These are phyloP conservation scores for Drosophila eohydei DNA, from an alignment of 2,888 invertebrate species.

Conservation along the genomic window DNA sequence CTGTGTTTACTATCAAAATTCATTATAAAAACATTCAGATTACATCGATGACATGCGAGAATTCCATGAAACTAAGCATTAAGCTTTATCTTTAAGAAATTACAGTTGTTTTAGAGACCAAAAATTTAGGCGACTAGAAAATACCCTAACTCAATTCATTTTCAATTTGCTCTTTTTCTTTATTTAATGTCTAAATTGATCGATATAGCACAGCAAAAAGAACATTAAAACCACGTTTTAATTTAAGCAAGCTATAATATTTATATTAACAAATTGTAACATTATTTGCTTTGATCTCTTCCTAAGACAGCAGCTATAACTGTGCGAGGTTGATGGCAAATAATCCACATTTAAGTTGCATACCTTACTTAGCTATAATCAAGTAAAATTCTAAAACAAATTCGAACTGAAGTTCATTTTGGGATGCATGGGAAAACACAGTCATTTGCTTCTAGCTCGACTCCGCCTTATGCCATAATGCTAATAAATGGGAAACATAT, in stretches of 20 bases:
- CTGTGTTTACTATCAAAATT: background rate
- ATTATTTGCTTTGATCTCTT: too few species aligned
- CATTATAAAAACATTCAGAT: constrained; percentile 1
- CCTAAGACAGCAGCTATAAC: too few species aligned
- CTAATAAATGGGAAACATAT: too few species aligned
- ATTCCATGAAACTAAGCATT: background rate
- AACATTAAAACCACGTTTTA: background rate
- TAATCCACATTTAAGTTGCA: too few species aligned
- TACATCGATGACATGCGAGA: background rate
- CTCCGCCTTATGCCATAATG: too few species aligned
- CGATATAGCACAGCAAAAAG: background rate
- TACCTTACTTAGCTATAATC: too few species aligned
- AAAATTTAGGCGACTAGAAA: background rate
- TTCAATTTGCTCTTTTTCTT: background rate
- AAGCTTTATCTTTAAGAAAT: background rate
- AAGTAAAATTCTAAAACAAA: too few species aligned
- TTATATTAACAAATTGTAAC: background rate
- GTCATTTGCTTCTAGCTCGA: too few species aligned
- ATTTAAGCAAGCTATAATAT: background rate
- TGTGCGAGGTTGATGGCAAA: too few species aligned
- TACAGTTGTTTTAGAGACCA: background rate
- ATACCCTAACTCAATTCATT: background rate
- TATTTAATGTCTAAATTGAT: background rate
- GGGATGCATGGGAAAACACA: too few species aligned
- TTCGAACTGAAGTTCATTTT: too few species aligned